A percentile compares a stretch with the other conserved stretches of the same genome.
These are phyloP conservation scores for Synanthedon formicaeformis DNA, from an alignment of 2,888 invertebrate species.

Conservation along the genomic window DNA sequence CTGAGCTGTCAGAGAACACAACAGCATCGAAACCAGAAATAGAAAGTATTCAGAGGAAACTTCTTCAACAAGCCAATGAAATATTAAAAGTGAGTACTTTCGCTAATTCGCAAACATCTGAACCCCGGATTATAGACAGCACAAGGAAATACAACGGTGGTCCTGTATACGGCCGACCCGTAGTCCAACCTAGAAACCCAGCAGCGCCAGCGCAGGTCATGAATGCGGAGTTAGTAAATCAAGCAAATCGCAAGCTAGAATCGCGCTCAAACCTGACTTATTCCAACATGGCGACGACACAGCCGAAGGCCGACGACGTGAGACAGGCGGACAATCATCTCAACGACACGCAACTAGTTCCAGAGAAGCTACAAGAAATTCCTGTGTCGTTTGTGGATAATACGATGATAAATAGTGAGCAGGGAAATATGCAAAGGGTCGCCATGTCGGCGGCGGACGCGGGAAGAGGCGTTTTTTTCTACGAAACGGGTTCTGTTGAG, in stretches of 20 bases:
- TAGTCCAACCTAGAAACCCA: constrained; percentile 32
- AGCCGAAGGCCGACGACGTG: constrained; percentile 16
- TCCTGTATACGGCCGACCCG: constrained; percentile 44
- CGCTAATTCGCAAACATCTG: constrained; percentile 32
- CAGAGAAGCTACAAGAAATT: constrained; percentile 55
- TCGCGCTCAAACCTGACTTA: constrained; percentile 21
- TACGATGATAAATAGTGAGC: constrained; percentile 51
- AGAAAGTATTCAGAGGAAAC: constrained; percentile 52
- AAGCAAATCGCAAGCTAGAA: constrained; percentile 21
- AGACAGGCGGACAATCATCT: constrained; percentile 34
- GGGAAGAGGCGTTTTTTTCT: constrained; percentile 69
- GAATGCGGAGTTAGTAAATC: constrained; percentile 10
- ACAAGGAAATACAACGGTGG: constrained; percentile 42
- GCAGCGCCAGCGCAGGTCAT: constrained; percentile 9
- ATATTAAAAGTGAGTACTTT: constrained; percentile 62
- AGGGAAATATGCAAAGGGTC: constrained; percentile 61
- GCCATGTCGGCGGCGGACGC: constrained; percentile 45
- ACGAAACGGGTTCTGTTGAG: constrained; percentile 67
- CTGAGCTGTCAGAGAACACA: constrained; percentile 56
- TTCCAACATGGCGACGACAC: constrained; percentile 15
- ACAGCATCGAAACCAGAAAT: constrained; percentile 56
- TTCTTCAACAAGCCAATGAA: constrained; percentile 59
- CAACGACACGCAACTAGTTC: constrained; percentile 54
- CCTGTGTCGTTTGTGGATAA: constrained; percentile 26
- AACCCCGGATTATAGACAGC: constrained; percentile 42